Base-by-base conservation (phyloP, 2,888 invertebrate species). In the Tenthredo amoena region DNA sequence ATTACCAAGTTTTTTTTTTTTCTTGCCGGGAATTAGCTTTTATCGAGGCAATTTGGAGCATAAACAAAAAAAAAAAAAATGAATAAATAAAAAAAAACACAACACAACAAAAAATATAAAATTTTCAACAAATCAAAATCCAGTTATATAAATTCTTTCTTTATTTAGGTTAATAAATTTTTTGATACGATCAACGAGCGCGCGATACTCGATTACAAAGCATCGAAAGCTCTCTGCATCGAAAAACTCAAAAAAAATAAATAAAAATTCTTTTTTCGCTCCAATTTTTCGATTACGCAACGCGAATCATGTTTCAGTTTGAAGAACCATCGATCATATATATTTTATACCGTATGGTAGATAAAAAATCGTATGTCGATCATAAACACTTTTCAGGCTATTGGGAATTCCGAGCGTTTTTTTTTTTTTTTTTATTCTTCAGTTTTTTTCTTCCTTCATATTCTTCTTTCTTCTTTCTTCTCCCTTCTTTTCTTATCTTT, bases 321-420 rank as follows among this genome's bases (percentile, higher is more conserved):
- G 62, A 12, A 21, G 62, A 62, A 62, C 62, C 62, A 62, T 62
- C 62, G 62, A 62, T 62, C 62, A 62, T n/a, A 55, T n/a, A 55
- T 18, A 26, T 12, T 10, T 12, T 55, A 55, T n/a, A 15, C n/a
- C 1, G n/a, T n/a, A n/a, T 5, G 12, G 26, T 62, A 62, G 62
- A 62, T 62, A 26, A 62, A 62, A 12, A 62, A 26, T 62, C 10
- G 62, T 12, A 21, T 62, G 62, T 62, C 62, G 62, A 62, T 62
- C 4, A 62, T 7, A 62, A 62, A 62, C 12, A 47, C 0, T 26
- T 62, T 62, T 26, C 26, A 62, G 3, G 62, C 62, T 62, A 26
- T 62, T 62, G 62, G 26, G 26, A 62, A 62, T 62, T 26, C 62
- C 26, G 62, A 15, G 47, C 62, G 12, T 26, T 62, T 62, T 62